phyloP scores from a whole-genome alignment of 2,113 vertebrate species.

The Myotis yumanensis region DNA sequence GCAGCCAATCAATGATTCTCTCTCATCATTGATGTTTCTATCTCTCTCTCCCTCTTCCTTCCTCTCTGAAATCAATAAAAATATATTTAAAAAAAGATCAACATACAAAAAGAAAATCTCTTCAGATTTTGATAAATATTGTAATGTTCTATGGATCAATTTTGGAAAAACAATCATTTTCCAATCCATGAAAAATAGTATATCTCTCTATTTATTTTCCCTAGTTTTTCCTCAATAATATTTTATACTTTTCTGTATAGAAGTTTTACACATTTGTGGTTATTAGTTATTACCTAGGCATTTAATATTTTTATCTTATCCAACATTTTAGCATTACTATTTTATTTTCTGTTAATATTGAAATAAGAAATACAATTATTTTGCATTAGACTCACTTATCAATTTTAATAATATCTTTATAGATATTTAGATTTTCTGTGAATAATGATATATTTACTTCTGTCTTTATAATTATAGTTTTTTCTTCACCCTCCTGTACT shows the following conservation, averaged over 20 bases:
- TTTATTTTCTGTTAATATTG: constrained; percentile 7
- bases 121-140: neutral
- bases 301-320: neutral
- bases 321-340: neutral
- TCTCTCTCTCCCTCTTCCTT: too few relatives aligned
- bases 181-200: neutral
- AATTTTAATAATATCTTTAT: constrained; percentile 13
- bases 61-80: too few relatives aligned
- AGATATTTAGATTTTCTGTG: neutral
- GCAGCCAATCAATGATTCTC: too few relatives aligned
- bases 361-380: neutral
- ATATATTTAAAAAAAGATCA: neutral
- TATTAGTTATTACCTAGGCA: neutral
- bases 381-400: neutral
- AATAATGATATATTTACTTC: neutral
- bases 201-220: neutral
- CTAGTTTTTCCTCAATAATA: neutral
- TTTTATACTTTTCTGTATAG: neutral
- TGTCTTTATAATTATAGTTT: neutral
- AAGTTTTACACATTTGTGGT: neutral
- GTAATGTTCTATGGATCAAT: neutral
- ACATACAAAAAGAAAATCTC: neutral
- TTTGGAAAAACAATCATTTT: neutral
- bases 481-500: neutral
- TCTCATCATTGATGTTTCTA: too few relatives aligned